These are phyloP conservation scores for Apostichopus parvimensis DNA, from an alignment of 35 echinoderm and acorn worm genomes.

Conservation along the genomic window DNA sequence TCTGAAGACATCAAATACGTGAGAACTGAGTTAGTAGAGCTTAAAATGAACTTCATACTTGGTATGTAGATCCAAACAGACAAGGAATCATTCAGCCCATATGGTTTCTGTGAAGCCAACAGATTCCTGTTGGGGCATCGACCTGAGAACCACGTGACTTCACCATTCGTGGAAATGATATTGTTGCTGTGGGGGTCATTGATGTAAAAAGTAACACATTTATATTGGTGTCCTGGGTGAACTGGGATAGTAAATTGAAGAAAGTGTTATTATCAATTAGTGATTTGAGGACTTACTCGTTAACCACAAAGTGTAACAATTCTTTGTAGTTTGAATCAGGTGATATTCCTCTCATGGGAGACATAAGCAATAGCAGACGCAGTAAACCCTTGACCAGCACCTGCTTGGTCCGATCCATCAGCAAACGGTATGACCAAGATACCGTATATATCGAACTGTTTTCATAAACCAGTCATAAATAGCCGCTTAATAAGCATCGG, in stretches of 20 bases:
- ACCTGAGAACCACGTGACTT: neutral
- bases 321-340: neutral
- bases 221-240: conserved; percentile 3
- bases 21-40: too few relatives aligned
- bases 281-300: conserved; percentile 6
- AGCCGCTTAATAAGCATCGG: too few relatives aligned
- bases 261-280: conserved; percentile 9
- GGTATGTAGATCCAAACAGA: too few relatives aligned
- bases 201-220: neutral
- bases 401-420: neutral
- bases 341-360: neutral
- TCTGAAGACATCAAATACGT: too few relatives aligned
- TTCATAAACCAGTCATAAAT: conserved; percentile 8
- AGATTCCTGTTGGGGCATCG: too few relatives aligned
- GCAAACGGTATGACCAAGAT: neutral
- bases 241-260: neutral
- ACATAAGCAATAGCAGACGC: neutral
- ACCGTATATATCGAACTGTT: neutral
- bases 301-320: neutral
- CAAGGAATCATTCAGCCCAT: too few relatives aligned
- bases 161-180: neutral
- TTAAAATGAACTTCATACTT: too few relatives aligned
- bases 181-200: neutral
- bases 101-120: too few relatives aligned
- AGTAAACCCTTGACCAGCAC: neutral